Evolutionary conservation across 2,113 vertebrate genomes (phyloP).

Genomic region (Pangasianodon gigas): DNA sequence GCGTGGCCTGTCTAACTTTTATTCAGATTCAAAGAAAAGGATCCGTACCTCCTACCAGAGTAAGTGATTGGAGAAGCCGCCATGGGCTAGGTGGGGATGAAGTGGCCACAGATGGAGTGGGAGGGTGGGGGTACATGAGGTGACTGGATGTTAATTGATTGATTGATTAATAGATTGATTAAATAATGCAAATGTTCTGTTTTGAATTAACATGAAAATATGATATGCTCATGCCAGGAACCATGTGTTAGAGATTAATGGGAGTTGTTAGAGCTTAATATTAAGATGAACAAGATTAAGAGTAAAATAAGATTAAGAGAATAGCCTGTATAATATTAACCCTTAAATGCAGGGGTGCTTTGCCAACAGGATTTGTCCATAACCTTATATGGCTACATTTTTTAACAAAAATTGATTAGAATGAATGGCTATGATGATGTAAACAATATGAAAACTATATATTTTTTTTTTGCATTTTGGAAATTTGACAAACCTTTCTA

Average conservation of each 20-base stretch:
- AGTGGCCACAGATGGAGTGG: conserved; percentile 10
- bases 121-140: conserved; percentile 1
- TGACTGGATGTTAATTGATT: conserved; percentile 30
- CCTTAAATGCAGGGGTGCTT: background rate
- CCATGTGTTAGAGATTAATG: background rate
- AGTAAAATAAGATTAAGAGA: background rate
- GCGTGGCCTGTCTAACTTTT: conserved; percentile 99
- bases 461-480: background rate
- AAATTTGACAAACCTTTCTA: background rate
- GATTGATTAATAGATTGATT: background rate
- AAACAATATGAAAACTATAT: background rate
- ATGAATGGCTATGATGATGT: background rate
- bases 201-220: background rate
- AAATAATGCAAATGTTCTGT: background rate
- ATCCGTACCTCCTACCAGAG: conserved; percentile 99
- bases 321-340: background rate
- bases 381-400: background rate
- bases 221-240: background rate
- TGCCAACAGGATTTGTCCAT: no score
- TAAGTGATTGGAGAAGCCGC: conserved; percentile 79
- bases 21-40: conserved; percentile 99
- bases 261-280: background rate
- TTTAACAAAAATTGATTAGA: background rate
- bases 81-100: conserved; percentile 46
- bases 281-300: background rate